Base-by-base conservation (phyloP, 2,113 vertebrate genomes). In the Amphiprion ocellaris region DNA sequence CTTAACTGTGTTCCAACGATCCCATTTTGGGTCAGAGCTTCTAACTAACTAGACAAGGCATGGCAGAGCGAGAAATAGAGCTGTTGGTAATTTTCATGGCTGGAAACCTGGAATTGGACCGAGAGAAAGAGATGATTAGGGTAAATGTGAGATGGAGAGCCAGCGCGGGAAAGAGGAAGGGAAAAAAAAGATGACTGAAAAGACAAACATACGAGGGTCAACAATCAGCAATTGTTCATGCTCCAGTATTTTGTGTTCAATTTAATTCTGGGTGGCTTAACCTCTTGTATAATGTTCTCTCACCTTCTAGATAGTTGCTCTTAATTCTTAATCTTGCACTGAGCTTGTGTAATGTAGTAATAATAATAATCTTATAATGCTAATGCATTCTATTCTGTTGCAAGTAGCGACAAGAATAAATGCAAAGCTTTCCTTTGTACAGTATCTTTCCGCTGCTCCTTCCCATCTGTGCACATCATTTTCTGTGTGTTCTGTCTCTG, bases 261-360 rank as follows among this genome's bases (percentile, higher is more conserved):
- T 55, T 83, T 84, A 65, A 60, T 68, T 84, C 44, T 58, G 70
- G 52, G 33, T 79, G 85, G 73, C 63, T 75, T 53, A 60, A 77
- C 21, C 64, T 68, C 58, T 87, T 84, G 61, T 72, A 74, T 39
- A 72, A 74, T 59, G 11, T 67, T 65, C 58, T 26, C 41, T 76
- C 52, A 60, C 67, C 67, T 70, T 79, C 66, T 67, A 54, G 67
- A 70, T 30, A 55, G 65, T 53, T 63, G 66, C 44, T 63, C 19
- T 68, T 75, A 68, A 62, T 58, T 65, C 37, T 73, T 56, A 21
- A n/a, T 70, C 23, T 14, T 21, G 30, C 53, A 69, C 55, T 15
- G 9, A 55, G 28, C 41, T 62, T 68, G 60, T 55, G 24, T 17
- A 67, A 68, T n/a, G 44, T 15, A 26, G 26, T 26, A 26, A 2